Evolutionary conservation across 2,888 invertebrate genomes (phyloP), one percentile per base, ranked within the genome.

Genomic region (Eupithecia tripunctaria): DNA sequence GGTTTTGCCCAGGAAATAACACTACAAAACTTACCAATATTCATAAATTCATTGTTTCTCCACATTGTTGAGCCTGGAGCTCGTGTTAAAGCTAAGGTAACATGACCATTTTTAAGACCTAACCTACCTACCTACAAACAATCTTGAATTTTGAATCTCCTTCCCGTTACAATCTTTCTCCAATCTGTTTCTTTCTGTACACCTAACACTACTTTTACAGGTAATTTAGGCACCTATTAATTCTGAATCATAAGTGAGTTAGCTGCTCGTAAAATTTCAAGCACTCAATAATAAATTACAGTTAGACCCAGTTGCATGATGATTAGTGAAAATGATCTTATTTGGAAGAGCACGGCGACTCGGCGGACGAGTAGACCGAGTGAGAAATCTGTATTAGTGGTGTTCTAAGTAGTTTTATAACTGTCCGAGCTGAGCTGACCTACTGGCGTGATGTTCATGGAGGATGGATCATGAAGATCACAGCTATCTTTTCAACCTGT

Each of bases 251-350:
- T 25, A 56, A 56, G 56, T 25, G 56, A 56, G 25, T 56, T 32
- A 63, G 32, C 62, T n/a, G 32, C 71, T 70, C 65, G 38, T 70
- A 32, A 67, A 67, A 43, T 38, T 43, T 43, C 10, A 43, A 59
- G 41, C 21, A 29, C 29, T 68, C 43, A 29, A 63, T 36, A 51
- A 67, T 29, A 51, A 70, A 18, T 8, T 75, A 79, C 76, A 71
- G 82, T 81, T 78, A 79, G 65, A 59, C 77, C 76, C 72, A 68
- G 68, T 72, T 79, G 74, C 67, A 71, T 72, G 66, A 67, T 67
- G 63, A 76, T 73, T 68, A 67, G 73, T 60, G 64, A 73, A 73
- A 73, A 51, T 73, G 41, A 60, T 62, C 59, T 66, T 67, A 51
- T 74, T 73, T 70, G 38, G 43, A 56, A 25, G 12, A 1, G 21